Conservation (phyloP, 2,113 vertebrate genomes). For the Coturnix japonica region DNA sequence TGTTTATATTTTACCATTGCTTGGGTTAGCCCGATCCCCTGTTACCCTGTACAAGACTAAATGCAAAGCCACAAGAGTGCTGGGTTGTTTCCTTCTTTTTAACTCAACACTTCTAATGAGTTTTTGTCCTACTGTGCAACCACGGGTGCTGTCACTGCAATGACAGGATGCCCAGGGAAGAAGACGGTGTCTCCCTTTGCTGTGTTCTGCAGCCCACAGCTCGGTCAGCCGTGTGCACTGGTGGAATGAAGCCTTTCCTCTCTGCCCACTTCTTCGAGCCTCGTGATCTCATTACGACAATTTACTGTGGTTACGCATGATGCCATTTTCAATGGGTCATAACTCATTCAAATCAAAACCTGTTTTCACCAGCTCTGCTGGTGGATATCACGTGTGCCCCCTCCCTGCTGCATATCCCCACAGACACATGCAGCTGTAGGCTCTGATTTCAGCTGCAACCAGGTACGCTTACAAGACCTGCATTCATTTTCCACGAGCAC, state of each 20-base stretch:
- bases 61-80: not conserved
- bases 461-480: conserved; percentile 2
- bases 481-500: conserved; percentile 10
- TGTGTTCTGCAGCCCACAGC: not conserved
- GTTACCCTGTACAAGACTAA: not conserved
- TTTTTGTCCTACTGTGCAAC: not conserved
- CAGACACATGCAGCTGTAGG: not conserved
- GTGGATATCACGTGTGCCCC: conserved; percentile 6
- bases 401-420: conserved; percentile 54
- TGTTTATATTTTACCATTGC: not conserved
- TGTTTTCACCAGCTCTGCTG: conserved; percentile 51
- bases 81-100: not conserved
- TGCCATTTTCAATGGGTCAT: conserved; percentile 62
- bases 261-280: conserved; percentile 5
- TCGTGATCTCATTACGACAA: conserved; percentile 67
- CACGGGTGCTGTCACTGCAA: not conserved
- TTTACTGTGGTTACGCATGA: conserved; percentile 55
- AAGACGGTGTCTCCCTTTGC: not conserved
- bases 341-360: conserved; percentile 68
- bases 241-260: conserved; percentile 14
- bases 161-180: not conserved
- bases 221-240: not conserved
- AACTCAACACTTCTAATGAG: not conserved
- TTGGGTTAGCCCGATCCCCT: not conserved
- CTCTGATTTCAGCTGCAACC: not conserved